Evolutionary conservation across 2,888 invertebrate species (phyloP), one percentile per base, ranked within the genome.

Genomic region (Brenthis daphne): DNA sequence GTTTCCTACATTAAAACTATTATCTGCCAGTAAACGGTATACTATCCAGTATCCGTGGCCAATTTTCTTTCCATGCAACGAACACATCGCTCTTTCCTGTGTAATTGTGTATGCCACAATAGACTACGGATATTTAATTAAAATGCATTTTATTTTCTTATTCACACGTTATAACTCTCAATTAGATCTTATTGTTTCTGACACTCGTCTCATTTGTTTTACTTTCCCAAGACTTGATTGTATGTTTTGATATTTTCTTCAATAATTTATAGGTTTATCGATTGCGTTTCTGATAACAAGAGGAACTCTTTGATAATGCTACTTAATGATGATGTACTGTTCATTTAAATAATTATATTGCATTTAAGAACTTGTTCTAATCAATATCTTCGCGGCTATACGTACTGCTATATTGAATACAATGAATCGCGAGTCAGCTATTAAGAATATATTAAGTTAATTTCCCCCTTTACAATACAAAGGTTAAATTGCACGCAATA

Each of bases 1-100:
- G 92, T 90, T 86, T 86, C 82, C 85, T 81, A 84, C 86, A 88
- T 88, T 88, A 88, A 85, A 87, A 88, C 87, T 89, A 91, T 89
- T 90, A 89, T 91, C 83, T 84, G 86, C 84, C 85, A 75, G 73
- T 77, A 66, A 77, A 75, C 81, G 83, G 78, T 64, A 56, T 24
- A 66, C 78, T 77, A 81, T 83, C 82, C 83, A 66, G 78, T 77
- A 81, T 83, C 82, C 83, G 81, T 82, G 83, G 81, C 85, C 83
- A 82, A 86, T 87, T 85, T 86, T 79, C 83, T 83, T 86, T 85
- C 75, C 86, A 85, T 90, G 87, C 85, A 83, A 83, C 78, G 83
- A 82, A 82, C 84, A 82, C 88, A 87, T 89, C 78, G 85, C 77
- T 81, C 74, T 82, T 83, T 78, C 77, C 82, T 65, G 61, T 78